Base-by-base conservation (phyloP, 2,888 invertebrate genomes). In the Netelia virgata region DNA sequence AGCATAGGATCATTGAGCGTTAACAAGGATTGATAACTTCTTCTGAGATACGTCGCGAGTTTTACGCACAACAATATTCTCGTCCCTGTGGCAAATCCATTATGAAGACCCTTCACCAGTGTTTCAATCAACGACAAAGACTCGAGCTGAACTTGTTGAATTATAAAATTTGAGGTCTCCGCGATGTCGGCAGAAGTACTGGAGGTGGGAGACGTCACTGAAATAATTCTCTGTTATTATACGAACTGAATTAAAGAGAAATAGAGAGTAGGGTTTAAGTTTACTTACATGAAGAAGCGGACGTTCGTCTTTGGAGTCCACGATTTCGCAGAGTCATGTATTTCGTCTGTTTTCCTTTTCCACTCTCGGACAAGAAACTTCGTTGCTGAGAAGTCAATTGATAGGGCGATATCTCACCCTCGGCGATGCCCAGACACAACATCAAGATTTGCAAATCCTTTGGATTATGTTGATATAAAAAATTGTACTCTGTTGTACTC, bases 361-460 rank as follows among this genome's bases (percentile, higher is more conserved):
- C 85, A n/a, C 76, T 69, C 50, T 91, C 91, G 14, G 89, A 87
- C 9, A 96, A 88, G 63, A 96, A 93, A 77, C 95, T 93, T 72
- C 96, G 95, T 90, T 97, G 95, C 89, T 96, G 96, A 66, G 95
- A 94, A 1, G 95, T 96, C 87, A 97, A 92, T 82, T 96, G 95
- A 88, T 95, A 95, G 0, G 96, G 96, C 55, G 94, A 94, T 53
- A 95, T 94, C 3, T 95, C 94, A 2, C 96, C 96, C 91, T 96
- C 96, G 0, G 96, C 96, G 74, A 96, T 91, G 89, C 94, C 95
- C 86, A 96, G 93, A 86, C 96, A 96, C 1, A 96, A 94, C 91
- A 96, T 94, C 64, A 96, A 90, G 57, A 96, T 94, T 89, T 96
- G 95, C 53, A 96, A 94, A 50, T 96, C 95, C 91, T 92, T 57